These are phyloP conservation scores for Cyclophora albipunctata DNA, from an alignment of 2,888 invertebrate genomes.

Conservation along the genomic window DNA sequence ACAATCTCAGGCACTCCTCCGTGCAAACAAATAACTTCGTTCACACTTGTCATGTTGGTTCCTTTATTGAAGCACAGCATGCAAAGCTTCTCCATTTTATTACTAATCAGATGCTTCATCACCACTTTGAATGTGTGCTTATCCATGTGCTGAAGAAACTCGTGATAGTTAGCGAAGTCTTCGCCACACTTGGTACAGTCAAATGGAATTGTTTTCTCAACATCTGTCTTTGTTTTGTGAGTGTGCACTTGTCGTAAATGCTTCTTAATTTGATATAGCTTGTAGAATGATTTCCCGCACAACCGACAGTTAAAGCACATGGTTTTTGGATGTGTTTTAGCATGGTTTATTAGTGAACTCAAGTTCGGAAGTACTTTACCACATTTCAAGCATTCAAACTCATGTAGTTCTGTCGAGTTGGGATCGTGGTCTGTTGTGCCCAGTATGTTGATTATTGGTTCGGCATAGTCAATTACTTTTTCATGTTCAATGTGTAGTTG, in stretches of 20 bases:
- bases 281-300: slow-evolving; percentile 57
- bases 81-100: slow-evolving; percentile 46
- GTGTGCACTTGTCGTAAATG: slow-evolving; percentile 27
- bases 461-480: slow-evolving; percentile 56
- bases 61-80: slow-evolving; percentile 47
- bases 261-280: slow-evolving; percentile 36
- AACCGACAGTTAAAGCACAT: slow-evolving; percentile 61
- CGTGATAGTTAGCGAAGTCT: slow-evolving; percentile 25
- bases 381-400: slow-evolving; percentile 55
- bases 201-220: slow-evolving; percentile 22
- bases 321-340: slow-evolving; percentile 47
- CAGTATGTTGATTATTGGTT: slow-evolving; percentile 49
- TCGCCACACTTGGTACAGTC: slow-evolving; percentile 44
- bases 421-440: slow-evolving; percentile 31
- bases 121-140: slow-evolving; percentile 57
- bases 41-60: slow-evolving; percentile 31
- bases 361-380: slow-evolving; percentile 47
- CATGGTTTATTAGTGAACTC: slow-evolving; percentile 47
- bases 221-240: not conserved
- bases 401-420: slow-evolving; percentile 27
- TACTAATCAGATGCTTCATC: slow-evolving; percentile 43
- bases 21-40: slow-evolving; percentile 43
- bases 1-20: slow-evolving; percentile 52
- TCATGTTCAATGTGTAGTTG: slow-evolving; percentile 37
- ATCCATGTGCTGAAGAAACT: slow-evolving; percentile 54